Base-by-base conservation (phyloP, 2,888 invertebrate species). In the Drosophila prostipennis region DNA sequence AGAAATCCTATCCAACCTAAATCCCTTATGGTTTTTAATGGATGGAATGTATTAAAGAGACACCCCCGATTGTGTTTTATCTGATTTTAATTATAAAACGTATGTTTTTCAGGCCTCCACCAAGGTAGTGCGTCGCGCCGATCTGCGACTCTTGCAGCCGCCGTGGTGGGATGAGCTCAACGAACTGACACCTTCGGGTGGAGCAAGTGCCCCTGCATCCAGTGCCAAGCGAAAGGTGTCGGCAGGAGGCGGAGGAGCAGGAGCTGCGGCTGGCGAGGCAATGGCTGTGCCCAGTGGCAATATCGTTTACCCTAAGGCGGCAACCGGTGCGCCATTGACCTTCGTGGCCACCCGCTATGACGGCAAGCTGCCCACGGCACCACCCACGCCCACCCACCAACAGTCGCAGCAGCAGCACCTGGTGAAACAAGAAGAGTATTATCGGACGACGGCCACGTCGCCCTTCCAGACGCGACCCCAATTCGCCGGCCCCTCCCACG, bases 131-230 rank as follows among this genome's bases (percentile, higher is more conserved):
- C 96, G 97, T 89, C 94, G 99, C 39, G 97, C 98, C 5, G 98
- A 98, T 91, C 93, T 99, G 68, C 94, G 99, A 26, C 94, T 99
- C 29, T 93, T 98, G 77, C 95, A 96, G 89, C 98, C 98, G 14
- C 99, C 99, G 0, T 99, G 99, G 99, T 97, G 96, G 93, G 99
- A 99, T 88, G 99, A 99, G 92, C 92, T 99, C 67, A 97, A 96
- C 86, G 96, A 96, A 84, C 93, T 94, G 60, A 77, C 89, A 32
- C 77, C 86, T 29, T 10, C 79, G 19, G 37, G 67, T 45, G 40
- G 73, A 32, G 39, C 70, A 3, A 43, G 58, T 14, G n/a, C 46
- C 14, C 29, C 74, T 11, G 55, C 73, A n/a, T 10, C 39, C 19
- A 60, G 36, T n/a, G 63, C 37, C 59, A 76, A 80, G 14, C 77